A percentile compares a stretch with the other conserved stretches of the same genome.
phyloP scores from a whole-genome alignment of 2,113 vertebrate species.

The Syrrhaptes paradoxus region DNA sequence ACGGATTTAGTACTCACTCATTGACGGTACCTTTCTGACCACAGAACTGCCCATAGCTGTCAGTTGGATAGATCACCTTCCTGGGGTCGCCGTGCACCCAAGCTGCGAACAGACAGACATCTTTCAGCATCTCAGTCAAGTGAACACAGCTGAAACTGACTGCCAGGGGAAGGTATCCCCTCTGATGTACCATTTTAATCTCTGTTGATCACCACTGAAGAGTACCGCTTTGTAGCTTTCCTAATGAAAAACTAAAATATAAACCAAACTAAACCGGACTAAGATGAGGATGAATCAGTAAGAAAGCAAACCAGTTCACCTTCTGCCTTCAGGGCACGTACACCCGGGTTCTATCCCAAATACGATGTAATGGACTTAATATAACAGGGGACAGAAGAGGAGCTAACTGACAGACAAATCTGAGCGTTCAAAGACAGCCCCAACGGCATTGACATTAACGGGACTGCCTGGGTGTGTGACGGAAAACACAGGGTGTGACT shows the following conservation, averaged over 20 bases:
- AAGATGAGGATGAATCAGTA: slow-evolving; percentile 3
- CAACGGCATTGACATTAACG: neutral
- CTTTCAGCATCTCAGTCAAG: neutral
- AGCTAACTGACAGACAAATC: neutral
- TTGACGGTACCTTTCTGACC: slow-evolving; percentile 89
- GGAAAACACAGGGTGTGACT: neutral
- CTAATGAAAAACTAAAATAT: slow-evolving; percentile 55
- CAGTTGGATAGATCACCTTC: slow-evolving; percentile 91
- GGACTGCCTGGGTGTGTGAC: neutral
- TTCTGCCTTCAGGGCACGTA: neutral
- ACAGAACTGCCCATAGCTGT: slow-evolving; percentile 95
- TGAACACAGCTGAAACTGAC: neutral
- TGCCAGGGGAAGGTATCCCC: slow-evolving; percentile 3
- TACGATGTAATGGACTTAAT: slow-evolving; percentile 59
- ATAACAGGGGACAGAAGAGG: slow-evolving; percentile 43
- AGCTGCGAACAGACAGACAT: slow-evolving; percentile 76
- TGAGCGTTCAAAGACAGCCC: neutral
- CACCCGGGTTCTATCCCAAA: slow-evolving; percentile 42
- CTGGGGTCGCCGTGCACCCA: slow-evolving; percentile 94
- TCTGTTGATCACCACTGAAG: neutral
- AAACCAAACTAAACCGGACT: neutral
- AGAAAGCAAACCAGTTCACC: slow-evolving; percentile 42
- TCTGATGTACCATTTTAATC: neutral
- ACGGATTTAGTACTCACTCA: slow-evolving; percentile 83
- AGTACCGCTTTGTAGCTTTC: slow-evolving; percentile 55